phyloP scores from a whole-genome alignment of 2,888 invertebrate genomes.

The Tetragonisca angustula region DNA sequence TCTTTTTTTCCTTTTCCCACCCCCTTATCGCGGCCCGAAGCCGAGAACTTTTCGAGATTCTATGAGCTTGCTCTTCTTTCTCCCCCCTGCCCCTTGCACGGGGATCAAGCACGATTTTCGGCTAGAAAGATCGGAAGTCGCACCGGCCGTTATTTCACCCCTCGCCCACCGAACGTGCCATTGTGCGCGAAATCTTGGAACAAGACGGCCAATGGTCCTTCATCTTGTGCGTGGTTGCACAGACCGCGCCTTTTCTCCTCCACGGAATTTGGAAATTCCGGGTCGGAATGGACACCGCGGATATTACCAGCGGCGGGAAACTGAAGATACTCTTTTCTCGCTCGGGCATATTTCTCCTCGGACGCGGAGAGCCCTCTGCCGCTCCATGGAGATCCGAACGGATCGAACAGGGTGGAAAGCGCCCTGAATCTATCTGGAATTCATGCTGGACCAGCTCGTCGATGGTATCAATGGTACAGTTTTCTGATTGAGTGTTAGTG shows the following conservation, averaged over 20 bases:
- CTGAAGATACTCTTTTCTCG: constrained; percentile 27
- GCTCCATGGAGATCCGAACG: constrained; percentile 19
- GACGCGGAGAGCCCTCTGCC: not conserved
- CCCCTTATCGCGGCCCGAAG: not conserved
- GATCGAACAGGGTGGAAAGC: constrained; percentile 29
- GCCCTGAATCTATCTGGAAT: constrained; percentile 13
- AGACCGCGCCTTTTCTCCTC: not conserved
- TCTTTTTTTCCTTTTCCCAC: fast-evolving
- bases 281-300: constrained; percentile 39
- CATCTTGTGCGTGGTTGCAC: not conserved
- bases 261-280: constrained; percentile 30
- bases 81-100: not conserved
- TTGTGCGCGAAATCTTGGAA: constrained; percentile 41
- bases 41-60: constrained; percentile 51
- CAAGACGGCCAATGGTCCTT: constrained; percentile 5
- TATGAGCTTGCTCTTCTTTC: constrained; percentile 49
- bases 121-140: constrained; percentile 68
- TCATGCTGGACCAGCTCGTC: constrained; percentile 1
- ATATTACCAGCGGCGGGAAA: constrained; percentile 39
- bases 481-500: not conserved
- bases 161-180: constrained; percentile 21
- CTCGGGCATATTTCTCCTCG: constrained; percentile 17
- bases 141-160: constrained; percentile 61
- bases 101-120: constrained; percentile 70
- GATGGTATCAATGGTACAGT: not conserved